Base-by-base conservation (phyloP, 2,113 vertebrate genomes). In the Cinclus mexicanus region DNA sequence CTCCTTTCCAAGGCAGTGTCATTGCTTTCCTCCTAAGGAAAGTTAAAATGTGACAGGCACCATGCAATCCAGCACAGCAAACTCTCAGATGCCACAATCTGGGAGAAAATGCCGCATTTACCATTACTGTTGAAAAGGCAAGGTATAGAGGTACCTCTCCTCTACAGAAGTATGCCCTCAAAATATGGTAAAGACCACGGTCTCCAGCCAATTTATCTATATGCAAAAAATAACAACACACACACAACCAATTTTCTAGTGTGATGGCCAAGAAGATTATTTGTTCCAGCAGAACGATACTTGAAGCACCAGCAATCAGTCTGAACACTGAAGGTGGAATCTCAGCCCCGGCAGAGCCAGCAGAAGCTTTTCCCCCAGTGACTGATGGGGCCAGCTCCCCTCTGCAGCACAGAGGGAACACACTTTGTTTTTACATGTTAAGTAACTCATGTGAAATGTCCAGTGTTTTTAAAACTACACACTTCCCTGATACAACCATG, bases 401-500 rank as follows among this genome's bases (percentile, higher is more conserved):
- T 76, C 76, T 63, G 26, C 67, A 77, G 50, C 67, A 33, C 41
- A 69, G 20, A 76, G 19, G n/a, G 71, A 93, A 77, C 17, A 70
- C 8, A 3, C 29, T 87, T 86, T 4, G 42, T 83, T 90, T 83
- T 77, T 49, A 83, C 77, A 56, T 69, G 49, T 56, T 56, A 56
- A 70, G 63, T 49, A 69, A 77, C 15, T 2, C 71, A 63, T 24
- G 25, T 37, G 35, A 77, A 77, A 37, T 6, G 1, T 24, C 31
- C 56, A 63, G 50, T 37, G 42, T 44, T 68, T 33, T 70, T 87
- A 71, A 94, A 97, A 90, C 91, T 83, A 92, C 71, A 79, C 44
- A 81, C 56, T 93, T 90, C 71, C 68, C 76, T 52, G 56, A 74
- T 92, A 91, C 47, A 86, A 19, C 39, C 68, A 93, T 95, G 95